Base-by-base conservation (phyloP, 2,888 invertebrate species). In the Pecten maximus region DNA sequence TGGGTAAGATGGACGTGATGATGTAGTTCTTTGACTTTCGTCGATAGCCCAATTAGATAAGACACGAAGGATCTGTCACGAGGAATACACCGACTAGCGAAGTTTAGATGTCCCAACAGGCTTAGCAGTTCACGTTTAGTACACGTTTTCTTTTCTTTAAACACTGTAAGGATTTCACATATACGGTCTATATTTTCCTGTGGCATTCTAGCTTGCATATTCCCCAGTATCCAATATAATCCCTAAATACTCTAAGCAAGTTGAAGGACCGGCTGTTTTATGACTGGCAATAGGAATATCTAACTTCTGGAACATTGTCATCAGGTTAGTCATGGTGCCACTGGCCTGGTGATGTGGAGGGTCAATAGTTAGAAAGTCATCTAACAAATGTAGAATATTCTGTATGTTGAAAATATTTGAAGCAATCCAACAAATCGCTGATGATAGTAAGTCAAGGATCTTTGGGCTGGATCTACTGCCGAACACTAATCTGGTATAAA, bases 51-150 rank as follows among this genome's bases (percentile, higher is more conserved):
- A 39, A 92, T 88, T 19, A 92, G 48, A 87, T 91, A 89, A 0
- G 92, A 90, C 0, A 92, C 86, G 88, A 92, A 92, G 15, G 90
- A 88, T 90, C 90, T 54, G 23, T 91, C 89, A 12, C 89, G 87
- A 19, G 39, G 87, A 50, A 91, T 88, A 0, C 91, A 91, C 35
- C 91, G 28, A 35, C 39, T 40, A 4, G 91, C 92, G 44, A 91
- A 92, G 48, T 91, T 91, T 23, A 92, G 74, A 89, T 92, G 91
- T 0, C 92, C 88, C 15, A 92, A 48, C 19, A 92, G 12, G 15
- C 48, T 28, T 15, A 91, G 54, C 3, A 92, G n/a, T 87, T 90
- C 90, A 19, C 91, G 23, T 40, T 91, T 91, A 19, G 91, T 89
- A 35, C 87, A 88, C 60, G 15, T 10, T 54, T 12, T 12, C 23